Conservation (phyloP, 2,113 vertebrate species). For the Pteropus alecto region DNA sequence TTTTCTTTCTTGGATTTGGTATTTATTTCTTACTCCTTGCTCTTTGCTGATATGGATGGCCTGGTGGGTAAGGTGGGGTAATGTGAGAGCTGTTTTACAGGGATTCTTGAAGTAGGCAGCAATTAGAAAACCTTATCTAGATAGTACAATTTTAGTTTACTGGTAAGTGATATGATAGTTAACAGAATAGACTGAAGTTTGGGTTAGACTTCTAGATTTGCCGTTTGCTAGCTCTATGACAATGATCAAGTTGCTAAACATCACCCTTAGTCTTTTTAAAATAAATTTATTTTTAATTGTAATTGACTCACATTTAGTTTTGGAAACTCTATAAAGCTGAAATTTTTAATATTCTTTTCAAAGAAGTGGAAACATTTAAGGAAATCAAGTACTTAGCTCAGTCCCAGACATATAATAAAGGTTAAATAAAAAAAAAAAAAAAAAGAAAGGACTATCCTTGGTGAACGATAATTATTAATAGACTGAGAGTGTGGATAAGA, state of each 20-base stretch:
- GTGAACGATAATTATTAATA: not conserved
- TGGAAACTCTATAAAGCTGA: not conserved
- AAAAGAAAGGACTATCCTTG: not conserved
- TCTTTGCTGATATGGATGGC: not conserved
- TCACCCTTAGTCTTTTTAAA: not conserved
- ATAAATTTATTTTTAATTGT: not conserved
- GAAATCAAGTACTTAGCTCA: not conserved
- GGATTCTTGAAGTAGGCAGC: not conserved
- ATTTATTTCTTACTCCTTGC: not conserved
- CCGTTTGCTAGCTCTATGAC: not conserved
- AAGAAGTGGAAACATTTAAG: not conserved
- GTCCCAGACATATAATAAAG: not conserved
- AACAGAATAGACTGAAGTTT: not conserved
- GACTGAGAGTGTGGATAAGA: not conserved
- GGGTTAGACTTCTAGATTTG: not conserved
- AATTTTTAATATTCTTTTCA: not conserved
- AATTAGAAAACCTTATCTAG: not conserved
- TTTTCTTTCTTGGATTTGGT: conserved; percentile 34
- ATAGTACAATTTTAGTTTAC: not conserved
- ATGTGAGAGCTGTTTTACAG: not conserved
- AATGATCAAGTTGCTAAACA: not conserved
- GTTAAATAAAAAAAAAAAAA: not conserved
- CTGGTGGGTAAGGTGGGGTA: not conserved
- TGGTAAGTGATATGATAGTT: not conserved
- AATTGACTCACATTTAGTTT: not conserved